Evolutionary conservation across 2,113 vertebrate species (phyloP).

Genomic region (Sphyrna mokarran): DNA sequence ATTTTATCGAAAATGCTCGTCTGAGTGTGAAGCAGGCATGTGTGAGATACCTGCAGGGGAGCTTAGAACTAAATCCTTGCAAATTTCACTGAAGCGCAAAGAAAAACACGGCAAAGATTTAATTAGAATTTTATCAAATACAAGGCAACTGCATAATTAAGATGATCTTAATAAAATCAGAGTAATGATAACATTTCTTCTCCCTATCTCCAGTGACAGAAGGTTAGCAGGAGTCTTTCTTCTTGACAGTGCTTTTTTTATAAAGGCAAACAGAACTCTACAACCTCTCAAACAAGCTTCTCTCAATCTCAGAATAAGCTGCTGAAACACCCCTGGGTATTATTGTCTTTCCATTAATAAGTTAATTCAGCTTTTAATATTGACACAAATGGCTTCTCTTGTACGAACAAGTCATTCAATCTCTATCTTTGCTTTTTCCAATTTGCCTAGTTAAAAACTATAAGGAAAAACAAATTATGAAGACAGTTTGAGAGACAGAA

Average conservation of each 20-base stretch:
- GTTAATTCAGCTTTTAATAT: background rate
- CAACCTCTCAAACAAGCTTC: background rate
- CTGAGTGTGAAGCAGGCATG: background rate
- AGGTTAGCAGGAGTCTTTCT: background rate
- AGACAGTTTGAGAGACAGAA: background rate
- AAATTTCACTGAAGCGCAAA: background rate
- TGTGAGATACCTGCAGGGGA: background rate
- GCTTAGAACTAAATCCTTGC: background rate
- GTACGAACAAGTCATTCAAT: background rate
- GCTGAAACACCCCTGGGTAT: background rate
- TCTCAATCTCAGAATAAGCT: background rate
- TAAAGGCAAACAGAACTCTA: background rate
- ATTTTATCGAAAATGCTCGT: background rate
- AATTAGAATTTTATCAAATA: background rate
- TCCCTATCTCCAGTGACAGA: background rate
- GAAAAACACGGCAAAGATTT: background rate
- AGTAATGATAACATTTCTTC: background rate
- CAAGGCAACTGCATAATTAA: background rate
- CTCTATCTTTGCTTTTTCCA: constrained; percentile 14
- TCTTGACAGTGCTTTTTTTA: background rate
- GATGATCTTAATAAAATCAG: background rate
- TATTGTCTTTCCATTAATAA: constrained; percentile 29
- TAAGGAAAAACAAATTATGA: background rate
- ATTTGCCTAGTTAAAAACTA: background rate
- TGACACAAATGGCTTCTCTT: constrained; percentile 1